Evolutionary conservation across 2,888 invertebrate species (phyloP), one percentile per base, ranked within the genome.

Genomic region (Lissocephala sabroskyi): DNA sequence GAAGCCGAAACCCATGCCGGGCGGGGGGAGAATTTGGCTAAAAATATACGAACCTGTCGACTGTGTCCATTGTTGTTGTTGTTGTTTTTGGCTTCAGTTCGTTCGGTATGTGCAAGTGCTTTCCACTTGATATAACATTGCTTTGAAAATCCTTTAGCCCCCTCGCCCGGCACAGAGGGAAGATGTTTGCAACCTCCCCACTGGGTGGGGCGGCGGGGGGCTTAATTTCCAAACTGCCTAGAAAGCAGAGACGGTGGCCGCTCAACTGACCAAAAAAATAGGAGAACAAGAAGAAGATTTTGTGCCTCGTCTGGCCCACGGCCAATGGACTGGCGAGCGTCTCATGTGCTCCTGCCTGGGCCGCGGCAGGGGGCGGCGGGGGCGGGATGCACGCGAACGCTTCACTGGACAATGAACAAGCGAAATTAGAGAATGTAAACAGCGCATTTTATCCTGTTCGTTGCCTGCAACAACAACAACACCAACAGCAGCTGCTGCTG

Each of bases 391-490:
- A 67, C 56, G 73, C 52, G 55, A 70, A 70, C 76, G 71, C 76
- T 76, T 71, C 60, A 63, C 61, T 77, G 77, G 77, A 73, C 75
- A 77, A 77, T 66, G 71, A 74, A 68, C 73, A 73, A 77, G 77
- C 74, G 77, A 77, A 77, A 73, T 73, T 73, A 77, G 73, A 73
- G 77, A 73, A 73, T 73, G 73, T 73, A 73, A 73, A 73, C 71
- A 71, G 76, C 76, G 71, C 61, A 73, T 76, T 71, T 71, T 68
- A 76, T 71, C 76, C 77, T 76, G 70, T 70, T 71, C 64, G 75
- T 55, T 70, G 67, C 61, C 54, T 58, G 44, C 44, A 29, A 43
- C 45, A 45, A 30, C 18, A 39, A 19, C 39, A 39, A 29, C 45
- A 37, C 6, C 18, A 45, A 29, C 28, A 29, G 29, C 45, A 44